These are phyloP conservation scores for Chelon labrosus DNA, from an alignment of 2,797 vertebrate species.

Conservation along the genomic window DNA sequence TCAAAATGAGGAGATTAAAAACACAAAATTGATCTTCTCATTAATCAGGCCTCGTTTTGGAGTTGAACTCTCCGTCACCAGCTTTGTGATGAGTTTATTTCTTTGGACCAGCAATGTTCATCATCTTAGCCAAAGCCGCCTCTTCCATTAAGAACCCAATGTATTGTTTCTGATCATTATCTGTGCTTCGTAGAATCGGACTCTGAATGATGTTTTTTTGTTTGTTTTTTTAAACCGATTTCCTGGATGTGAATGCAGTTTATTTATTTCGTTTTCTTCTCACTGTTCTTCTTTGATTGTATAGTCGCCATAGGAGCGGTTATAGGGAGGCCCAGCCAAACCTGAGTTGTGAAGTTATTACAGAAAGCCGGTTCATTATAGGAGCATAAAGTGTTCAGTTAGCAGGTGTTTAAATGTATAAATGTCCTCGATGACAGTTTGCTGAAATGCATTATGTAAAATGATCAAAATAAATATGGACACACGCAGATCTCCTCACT, in stretches of 20 bases:
- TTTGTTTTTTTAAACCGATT: slow-evolving; percentile 34
- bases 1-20: slow-evolving; percentile 15
- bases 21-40: background rate
- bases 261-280: slow-evolving; percentile 57
- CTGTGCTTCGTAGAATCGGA: slow-evolving; percentile 44
- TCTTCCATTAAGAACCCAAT: slow-evolving; percentile 28
- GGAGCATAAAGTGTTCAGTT: slow-evolving; percentile 62
- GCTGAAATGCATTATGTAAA: slow-evolving; percentile 81
- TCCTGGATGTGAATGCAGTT: slow-evolving; percentile 57
- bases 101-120: slow-evolving; percentile 36
- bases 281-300: slow-evolving; percentile 81
- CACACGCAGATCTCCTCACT: slow-evolving; percentile 67
- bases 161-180: slow-evolving; percentile 51
- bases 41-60: background rate
- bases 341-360: slow-evolving; percentile 54
- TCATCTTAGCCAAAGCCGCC: slow-evolving; percentile 74
- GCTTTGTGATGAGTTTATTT: slow-evolving; percentile 5
- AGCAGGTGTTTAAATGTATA: slow-evolving; percentile 79
- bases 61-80: slow-evolving; percentile 14
- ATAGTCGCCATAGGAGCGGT: slow-evolving; percentile 68
- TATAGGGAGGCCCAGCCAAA: slow-evolving; percentile 60
- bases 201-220: slow-evolving; percentile 51
- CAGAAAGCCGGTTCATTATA: slow-evolving; percentile 61
- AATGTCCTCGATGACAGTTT: slow-evolving; percentile 79
- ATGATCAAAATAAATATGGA: slow-evolving; percentile 84